Conservation (phyloP, 2,888 invertebrate species). For the Dicranocentrus wangi region DNA sequence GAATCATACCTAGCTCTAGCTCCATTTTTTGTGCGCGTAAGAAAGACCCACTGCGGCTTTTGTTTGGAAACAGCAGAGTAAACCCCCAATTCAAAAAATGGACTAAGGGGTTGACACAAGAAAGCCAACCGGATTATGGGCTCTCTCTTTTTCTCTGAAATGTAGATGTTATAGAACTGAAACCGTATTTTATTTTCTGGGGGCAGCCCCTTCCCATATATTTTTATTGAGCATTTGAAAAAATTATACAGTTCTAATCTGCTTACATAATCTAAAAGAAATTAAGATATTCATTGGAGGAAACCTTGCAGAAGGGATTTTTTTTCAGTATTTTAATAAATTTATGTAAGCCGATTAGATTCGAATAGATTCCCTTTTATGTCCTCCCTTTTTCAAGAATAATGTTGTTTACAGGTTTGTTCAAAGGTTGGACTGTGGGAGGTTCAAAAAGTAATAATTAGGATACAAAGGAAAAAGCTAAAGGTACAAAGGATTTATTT, state of each 20-base stretch:
- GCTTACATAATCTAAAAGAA: slow-evolving; percentile 47
- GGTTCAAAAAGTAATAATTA: slow-evolving; percentile 47
- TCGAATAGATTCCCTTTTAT: slow-evolving; percentile 33
- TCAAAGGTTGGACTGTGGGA: slow-evolving; percentile 50
- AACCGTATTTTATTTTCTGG: too few species aligned
- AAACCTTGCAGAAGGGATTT: slow-evolving; percentile 39
- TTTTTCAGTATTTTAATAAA: slow-evolving; percentile 59
- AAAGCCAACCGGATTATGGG: too few species aligned
- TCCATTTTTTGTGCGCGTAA: background rate
- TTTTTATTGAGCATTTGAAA: too few species aligned
- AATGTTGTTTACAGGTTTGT: slow-evolving; percentile 55
- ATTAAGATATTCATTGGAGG: slow-evolving; percentile 58
- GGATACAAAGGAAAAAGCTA: background rate
- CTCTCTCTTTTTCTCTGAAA: too few species aligned
- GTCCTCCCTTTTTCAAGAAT: slow-evolving; percentile 8
- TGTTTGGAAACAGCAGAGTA: slow-evolving; percentile 54
- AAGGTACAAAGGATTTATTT: background rate
- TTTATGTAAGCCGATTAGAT: slow-evolving; percentile 60
- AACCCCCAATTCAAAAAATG: too few species aligned
- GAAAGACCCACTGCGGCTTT: slow-evolving; percentile 49
- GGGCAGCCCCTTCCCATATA: too few species aligned
- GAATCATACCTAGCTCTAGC: too few species aligned
- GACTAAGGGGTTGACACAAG: too few species aligned
- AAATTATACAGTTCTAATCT: too few species aligned
- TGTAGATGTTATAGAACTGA: too few species aligned